These are phyloP conservation scores for Acanthosepion lycidas DNA, from an alignment of 2,888 invertebrate genomes.

Conservation along the genomic window DNA sequence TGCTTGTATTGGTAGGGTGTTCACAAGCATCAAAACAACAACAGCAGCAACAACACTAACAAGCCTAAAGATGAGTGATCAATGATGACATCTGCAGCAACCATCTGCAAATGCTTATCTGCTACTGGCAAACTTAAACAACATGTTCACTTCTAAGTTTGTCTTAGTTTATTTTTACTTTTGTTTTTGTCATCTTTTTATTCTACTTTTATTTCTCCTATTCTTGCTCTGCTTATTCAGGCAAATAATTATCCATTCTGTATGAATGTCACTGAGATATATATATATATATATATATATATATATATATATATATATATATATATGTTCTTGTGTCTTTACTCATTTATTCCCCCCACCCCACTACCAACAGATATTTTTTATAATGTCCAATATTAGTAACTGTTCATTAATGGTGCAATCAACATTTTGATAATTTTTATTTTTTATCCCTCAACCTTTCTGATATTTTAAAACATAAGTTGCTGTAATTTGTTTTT, in stretches of 20 bases:
- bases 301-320: too few relatives aligned
- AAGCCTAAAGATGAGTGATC: background rate
- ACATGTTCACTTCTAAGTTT: background rate
- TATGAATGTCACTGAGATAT: background rate
- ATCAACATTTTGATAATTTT: background rate
- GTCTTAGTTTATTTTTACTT: background rate
- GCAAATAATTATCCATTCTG: slow-evolving; percentile 33
- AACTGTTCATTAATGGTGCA: slow-evolving; percentile 8
- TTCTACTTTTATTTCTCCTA: background rate
- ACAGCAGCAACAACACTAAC: background rate
- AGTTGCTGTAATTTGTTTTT: background rate
- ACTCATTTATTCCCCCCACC: background rate
- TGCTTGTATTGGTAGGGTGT: background rate
- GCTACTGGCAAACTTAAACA: background rate
- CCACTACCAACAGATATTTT: background rate
- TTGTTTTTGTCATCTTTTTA: background rate
- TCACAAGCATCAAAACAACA: background rate
- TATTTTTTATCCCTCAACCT: background rate
- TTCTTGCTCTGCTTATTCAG: background rate
- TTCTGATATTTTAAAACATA: slow-evolving; percentile 6
- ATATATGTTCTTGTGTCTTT: background rate
- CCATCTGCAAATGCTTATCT: slow-evolving; percentile 5
- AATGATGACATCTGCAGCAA: background rate
- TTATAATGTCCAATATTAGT: background rate
- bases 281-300: too few relatives aligned